Evolutionary conservation across 2,797 vertebrate genomes (phyloP).

Genomic region (Ceyx erithaca): DNA sequence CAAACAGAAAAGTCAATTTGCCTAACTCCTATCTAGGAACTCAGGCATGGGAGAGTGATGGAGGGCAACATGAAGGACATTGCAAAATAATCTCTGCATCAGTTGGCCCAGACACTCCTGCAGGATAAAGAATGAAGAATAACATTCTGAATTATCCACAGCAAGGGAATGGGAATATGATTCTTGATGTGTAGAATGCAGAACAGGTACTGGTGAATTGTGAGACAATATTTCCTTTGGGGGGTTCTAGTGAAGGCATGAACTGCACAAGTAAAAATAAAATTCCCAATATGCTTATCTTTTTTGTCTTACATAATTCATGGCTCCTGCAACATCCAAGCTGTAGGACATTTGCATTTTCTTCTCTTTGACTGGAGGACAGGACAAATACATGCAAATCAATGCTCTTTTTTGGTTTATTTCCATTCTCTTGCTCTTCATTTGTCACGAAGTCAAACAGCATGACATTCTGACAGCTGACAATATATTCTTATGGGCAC

Average conservation of each 20-base stretch:
- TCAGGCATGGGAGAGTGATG: neutral
- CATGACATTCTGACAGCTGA: neutral
- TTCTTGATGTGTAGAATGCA: neutral
- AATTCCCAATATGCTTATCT: neutral
- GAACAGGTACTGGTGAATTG: neutral
- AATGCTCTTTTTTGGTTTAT: neutral
- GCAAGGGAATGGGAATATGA: neutral
- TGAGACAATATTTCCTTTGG: neutral
- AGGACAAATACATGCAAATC: conserved; percentile 21
- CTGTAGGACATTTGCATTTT: neutral
- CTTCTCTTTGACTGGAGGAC: conserved; percentile 5
- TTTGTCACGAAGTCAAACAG: conserved; percentile 24
- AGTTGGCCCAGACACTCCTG: neutral
- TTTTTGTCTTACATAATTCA: conserved; percentile 1
- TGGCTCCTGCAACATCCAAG: neutral
- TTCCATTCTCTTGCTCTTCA: neutral
- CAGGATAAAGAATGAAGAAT: neutral
- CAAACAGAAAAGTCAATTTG: neutral
- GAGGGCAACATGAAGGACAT: neutral
- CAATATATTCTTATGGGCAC: neutral
- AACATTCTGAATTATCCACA: neutral
- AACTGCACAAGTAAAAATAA: neutral
- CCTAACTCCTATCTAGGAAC: neutral
- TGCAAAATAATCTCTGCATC: neutral
- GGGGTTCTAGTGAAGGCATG: neutral